These are phyloP conservation scores for Thermophis baileyi DNA, from an alignment of 2,113 vertebrate genomes.

Conservation along the genomic window DNA sequence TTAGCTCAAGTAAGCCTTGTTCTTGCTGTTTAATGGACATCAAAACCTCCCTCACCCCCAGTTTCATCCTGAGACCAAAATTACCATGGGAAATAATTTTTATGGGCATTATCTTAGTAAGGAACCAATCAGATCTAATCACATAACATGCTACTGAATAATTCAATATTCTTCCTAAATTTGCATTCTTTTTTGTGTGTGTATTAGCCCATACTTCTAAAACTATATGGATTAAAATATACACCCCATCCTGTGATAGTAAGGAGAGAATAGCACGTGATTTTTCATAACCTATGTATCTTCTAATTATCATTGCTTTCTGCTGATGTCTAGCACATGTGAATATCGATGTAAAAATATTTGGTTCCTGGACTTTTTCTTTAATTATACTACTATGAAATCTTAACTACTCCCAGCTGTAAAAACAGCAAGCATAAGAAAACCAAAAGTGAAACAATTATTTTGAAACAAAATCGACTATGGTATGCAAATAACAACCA, in stretches of 20 bases:
- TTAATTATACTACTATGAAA: conserved; percentile 15
- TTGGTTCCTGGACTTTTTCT: conserved; percentile 14
- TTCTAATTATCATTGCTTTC: conserved; percentile 42
- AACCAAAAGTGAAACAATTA: conserved; percentile 55
- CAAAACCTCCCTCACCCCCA: conserved; percentile 66
- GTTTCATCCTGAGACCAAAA: conserved; percentile 67
- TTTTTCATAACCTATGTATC: conserved; percentile 40
- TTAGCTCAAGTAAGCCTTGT: conserved; percentile 88
- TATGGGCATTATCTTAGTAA: conserved; percentile 73
- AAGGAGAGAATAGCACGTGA: conserved; percentile 35
- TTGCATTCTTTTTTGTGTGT: conserved; percentile 61
- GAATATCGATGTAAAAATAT: conserved; percentile 11
- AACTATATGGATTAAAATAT: conserved; percentile 32
- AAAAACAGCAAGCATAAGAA: conserved; percentile 49
- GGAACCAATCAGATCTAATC: conserved; percentile 75
- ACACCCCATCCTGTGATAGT: conserved; percentile 38
- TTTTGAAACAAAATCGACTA: conserved; percentile 59
- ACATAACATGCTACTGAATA: conserved; percentile 72
- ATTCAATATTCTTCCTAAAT: conserved; percentile 63
- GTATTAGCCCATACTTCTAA: conserved; percentile 53
- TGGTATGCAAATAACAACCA: conserved; percentile 56
- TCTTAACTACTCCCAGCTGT: conserved; percentile 50
- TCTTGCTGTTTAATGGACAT: conserved; percentile 88
- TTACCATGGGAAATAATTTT: conserved; percentile 76
- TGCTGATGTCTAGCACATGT: conserved; percentile 28